Percentiles rank a stretch among this genome's conserved stretches.
Evolutionary conservation across 2,888 invertebrate species (phyloP).

Genomic region (Zhuqinia jingwanae): DNA sequence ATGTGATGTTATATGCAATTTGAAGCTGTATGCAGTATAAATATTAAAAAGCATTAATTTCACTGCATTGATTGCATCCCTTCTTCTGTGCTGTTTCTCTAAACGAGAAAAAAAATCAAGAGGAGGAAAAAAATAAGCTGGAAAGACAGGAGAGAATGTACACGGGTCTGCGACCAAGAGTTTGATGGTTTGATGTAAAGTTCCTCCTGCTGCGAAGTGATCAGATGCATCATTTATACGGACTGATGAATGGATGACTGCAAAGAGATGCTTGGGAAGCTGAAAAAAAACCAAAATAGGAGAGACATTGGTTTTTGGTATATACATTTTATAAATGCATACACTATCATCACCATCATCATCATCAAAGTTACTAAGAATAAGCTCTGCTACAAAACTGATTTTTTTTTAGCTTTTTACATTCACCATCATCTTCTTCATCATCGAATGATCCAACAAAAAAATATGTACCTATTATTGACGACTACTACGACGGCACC

Average conservation of each 20-base stretch:
- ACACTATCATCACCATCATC: not conserved
- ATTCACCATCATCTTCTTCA: not conserved
- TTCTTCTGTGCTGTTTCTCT: too few relatives aligned
- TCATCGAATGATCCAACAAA: constrained; percentile 27
- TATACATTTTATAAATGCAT: too few relatives aligned
- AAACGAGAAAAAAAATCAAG: too few relatives aligned
- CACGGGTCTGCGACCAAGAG: constrained; percentile 23
- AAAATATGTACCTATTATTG: constrained; percentile 2
- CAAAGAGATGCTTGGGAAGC: constrained; percentile 48
- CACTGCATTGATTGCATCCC: too few relatives aligned
- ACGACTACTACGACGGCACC: constrained; percentile 18
- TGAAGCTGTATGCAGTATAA: too few relatives aligned
- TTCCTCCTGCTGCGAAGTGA: constrained; percentile 67
- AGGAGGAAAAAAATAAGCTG: not conserved
- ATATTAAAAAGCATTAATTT: too few relatives aligned
- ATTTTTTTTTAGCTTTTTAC: not conserved
- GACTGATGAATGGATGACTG: constrained; percentile 65
- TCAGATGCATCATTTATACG: constrained; percentile 68
- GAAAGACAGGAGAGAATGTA: constrained; percentile 2
- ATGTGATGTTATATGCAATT: too few relatives aligned
- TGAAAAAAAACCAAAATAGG: constrained; percentile 51
- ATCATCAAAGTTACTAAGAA: too few relatives aligned
- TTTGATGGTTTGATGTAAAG: constrained; percentile 62
- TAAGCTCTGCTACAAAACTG: constrained; percentile 19
- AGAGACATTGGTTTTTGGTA: constrained; percentile 3